A percentile compares a stretch with the other conserved stretches of the same genome.
These are phyloP conservation scores for Diloba caeruleocephala DNA, from an alignment of 2,888 invertebrate genomes.

Conservation along the genomic window DNA sequence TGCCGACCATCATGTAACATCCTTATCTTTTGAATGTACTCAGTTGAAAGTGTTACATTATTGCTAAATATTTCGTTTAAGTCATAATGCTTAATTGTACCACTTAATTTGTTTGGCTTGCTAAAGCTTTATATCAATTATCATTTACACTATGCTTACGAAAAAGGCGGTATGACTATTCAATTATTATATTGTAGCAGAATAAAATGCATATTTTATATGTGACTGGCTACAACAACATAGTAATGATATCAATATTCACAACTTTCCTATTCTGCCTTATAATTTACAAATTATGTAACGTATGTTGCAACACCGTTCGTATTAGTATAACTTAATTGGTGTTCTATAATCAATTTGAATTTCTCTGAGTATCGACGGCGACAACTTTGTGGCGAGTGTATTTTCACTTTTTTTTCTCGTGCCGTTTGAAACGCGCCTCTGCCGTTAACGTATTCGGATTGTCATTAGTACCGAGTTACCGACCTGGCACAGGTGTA, in stretches of 20 bases:
- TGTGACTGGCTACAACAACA: background rate
- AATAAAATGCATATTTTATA: background rate
- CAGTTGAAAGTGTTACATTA: constrained; percentile 73
- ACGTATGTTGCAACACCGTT: constrained; percentile 51
- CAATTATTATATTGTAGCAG: background rate
- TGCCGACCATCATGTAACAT: constrained; percentile 76
- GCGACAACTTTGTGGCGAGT: constrained; percentile 67
- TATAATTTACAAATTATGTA: constrained; percentile 38
- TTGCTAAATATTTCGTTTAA: constrained; percentile 67
- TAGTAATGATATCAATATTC: constrained; percentile 6
- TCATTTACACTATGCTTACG: constrained; percentile 16
- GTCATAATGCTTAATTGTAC: constrained; percentile 51
- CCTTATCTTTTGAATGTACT: constrained; percentile 64
- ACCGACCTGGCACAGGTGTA: constrained; percentile 65
- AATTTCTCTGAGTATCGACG: constrained; percentile 77
- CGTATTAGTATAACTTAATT: constrained; percentile 63
- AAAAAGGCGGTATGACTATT: constrained; percentile 1
- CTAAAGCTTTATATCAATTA: constrained; percentile 18
- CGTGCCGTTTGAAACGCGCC: constrained; percentile 76
- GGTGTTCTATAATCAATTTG: constrained; percentile 72
- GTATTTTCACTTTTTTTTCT: constrained; percentile 88
- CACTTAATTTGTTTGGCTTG: constrained; percentile 36
- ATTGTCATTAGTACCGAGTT: constrained; percentile 64
- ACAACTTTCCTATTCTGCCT: constrained; percentile 41
- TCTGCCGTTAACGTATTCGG: constrained; percentile 66